A percentile compares a stretch with the other conserved stretches of the same genome.
Conservation (phyloP, 37 sponge, comb jelly and placozoan species). For the Aplysina aerophoba region DNA sequence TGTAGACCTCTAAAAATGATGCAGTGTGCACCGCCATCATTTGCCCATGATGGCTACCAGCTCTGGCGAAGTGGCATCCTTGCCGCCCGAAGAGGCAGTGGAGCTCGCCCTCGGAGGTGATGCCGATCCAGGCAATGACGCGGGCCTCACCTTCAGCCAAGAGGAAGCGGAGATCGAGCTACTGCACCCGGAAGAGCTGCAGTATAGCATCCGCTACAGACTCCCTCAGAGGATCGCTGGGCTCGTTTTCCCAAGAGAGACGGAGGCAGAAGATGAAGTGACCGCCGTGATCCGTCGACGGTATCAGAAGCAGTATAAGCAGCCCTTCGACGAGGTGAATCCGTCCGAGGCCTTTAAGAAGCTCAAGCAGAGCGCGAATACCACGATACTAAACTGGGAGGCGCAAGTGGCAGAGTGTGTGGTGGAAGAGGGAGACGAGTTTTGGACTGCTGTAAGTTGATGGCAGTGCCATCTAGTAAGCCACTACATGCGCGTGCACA, state of each 20-base stretch:
- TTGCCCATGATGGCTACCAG: not conserved
- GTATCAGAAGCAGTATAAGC: not conserved
- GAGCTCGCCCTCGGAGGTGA: not conserved
- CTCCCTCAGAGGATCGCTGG: not conserved
- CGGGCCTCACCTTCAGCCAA: not conserved
- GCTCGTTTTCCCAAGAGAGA: not conserved
- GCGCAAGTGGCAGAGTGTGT: slow-evolving; percentile 24
- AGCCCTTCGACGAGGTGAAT: not conserved
- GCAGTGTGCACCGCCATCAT: not conserved
- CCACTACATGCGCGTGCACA: not conserved
- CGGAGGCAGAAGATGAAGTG: not conserved
- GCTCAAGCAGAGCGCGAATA: not conserved
- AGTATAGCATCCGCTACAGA: too few relatives aligned
- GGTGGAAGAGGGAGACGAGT: slow-evolving; percentile 32
- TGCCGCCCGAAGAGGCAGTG: not conserved
- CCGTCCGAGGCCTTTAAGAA: slow-evolving; percentile 18
- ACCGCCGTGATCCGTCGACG: not conserved
- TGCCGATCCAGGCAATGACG: not conserved
- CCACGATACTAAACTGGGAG: slow-evolving; percentile 21
- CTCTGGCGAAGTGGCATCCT: not conserved
- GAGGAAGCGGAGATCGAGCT: not conserved
- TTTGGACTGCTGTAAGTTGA: slow-evolving; percentile 19
- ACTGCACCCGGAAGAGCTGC: too few relatives aligned
- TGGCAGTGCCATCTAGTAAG: too few relatives aligned
- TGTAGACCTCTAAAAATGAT: too few relatives aligned